Evolutionary conservation across 2,888 invertebrate genomes (phyloP).

Genomic region (Schizotus pectinicornis): DNA sequence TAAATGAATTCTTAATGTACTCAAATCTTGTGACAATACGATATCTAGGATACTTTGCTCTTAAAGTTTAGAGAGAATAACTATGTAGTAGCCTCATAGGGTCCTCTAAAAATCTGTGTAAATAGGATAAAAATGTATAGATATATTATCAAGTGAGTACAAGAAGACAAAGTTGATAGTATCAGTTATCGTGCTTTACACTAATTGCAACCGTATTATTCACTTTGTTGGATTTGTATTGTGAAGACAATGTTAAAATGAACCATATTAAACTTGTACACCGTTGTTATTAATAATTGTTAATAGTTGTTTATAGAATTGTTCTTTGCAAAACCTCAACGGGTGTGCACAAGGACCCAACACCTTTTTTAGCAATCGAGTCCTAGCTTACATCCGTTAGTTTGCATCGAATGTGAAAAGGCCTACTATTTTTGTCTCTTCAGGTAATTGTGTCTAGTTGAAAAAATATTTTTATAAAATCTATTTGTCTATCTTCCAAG

Average conservation of each 20-base stretch:
- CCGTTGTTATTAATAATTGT: slow-evolving; percentile 31
- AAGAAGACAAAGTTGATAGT: not conserved
- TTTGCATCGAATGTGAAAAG: slow-evolving; percentile 8
- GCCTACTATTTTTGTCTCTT: slow-evolving; percentile 16
- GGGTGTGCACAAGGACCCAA: not conserved
- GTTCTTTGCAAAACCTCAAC: slow-evolving; percentile 3
- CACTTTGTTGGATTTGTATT: slow-evolving; percentile 3
- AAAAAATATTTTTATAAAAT: slow-evolving; percentile 16
- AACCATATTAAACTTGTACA: slow-evolving; percentile 30
- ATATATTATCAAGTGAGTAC: slow-evolving; percentile 3
- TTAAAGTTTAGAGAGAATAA: slow-evolving; percentile 2
- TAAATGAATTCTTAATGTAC: slow-evolving; percentile 40
- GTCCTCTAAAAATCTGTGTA: slow-evolving; percentile 9
- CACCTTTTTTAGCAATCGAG: too few species aligned
- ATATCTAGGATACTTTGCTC: slow-evolving; percentile 42
- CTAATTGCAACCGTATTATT: not conserved
- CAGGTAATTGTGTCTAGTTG: slow-evolving; percentile 12
- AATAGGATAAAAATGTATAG: slow-evolving; percentile 8
- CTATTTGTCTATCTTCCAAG: slow-evolving; percentile 5
- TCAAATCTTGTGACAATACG: slow-evolving; percentile 58
- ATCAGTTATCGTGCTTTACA: not conserved
- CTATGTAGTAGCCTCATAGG: slow-evolving; percentile 2
- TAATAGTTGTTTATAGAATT: slow-evolving; percentile 14
- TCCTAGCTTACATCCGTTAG: not conserved
- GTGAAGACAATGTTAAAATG: not conserved